Evolutionary conservation across 1,140 invertebrate species (phyloP).

Genomic region (Asbolus verrucosus): DNA sequence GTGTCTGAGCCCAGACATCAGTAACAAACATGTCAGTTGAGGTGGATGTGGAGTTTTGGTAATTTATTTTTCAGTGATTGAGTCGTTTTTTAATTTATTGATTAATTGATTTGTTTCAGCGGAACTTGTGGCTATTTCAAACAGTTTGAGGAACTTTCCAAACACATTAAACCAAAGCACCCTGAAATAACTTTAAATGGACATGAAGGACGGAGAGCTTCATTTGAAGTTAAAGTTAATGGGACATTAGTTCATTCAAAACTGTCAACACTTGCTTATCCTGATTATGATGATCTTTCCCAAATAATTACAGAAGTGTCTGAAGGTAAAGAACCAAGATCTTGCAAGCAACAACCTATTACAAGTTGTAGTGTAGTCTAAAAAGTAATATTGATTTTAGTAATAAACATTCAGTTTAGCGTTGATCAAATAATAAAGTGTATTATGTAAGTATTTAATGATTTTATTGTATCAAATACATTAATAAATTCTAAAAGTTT

Average conservation of each 20-base stretch:
- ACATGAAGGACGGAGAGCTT: conserved; percentile 65
- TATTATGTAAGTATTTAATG: too few species aligned
- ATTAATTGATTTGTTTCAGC: conserved; percentile 58
- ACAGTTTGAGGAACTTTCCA: conserved; percentile 66
- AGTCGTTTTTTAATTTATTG: not conserved
- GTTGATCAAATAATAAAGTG: too few species aligned
- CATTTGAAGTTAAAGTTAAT: conserved; percentile 69
- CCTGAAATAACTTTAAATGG: conserved; percentile 65
- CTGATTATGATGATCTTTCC: conserved; percentile 66
- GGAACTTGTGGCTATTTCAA: conserved; percentile 67
- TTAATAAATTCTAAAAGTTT: too few species aligned
- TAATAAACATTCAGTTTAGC: not conserved
- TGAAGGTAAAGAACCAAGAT: conserved; percentile 56
- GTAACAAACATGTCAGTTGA: not conserved
- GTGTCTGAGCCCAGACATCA: too few species aligned
- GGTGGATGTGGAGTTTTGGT: conserved; percentile 60
- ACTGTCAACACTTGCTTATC: conserved; percentile 66
- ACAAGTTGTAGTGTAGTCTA: conserved; percentile 52
- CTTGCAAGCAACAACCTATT: conserved; percentile 61
- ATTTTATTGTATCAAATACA: too few species aligned
- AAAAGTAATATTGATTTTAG: not conserved
- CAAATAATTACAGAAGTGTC: conserved; percentile 60
- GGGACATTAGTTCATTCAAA: conserved; percentile 67
- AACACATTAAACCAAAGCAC: conserved; percentile 63
- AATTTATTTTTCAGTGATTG: conserved; percentile 29